Percentiles rank a stretch among this genome's conserved stretches.
These are phyloP conservation scores for Enteromius trimaculatus DNA, from an alignment of 2,797 vertebrate genomes.

Conservation along the genomic window DNA sequence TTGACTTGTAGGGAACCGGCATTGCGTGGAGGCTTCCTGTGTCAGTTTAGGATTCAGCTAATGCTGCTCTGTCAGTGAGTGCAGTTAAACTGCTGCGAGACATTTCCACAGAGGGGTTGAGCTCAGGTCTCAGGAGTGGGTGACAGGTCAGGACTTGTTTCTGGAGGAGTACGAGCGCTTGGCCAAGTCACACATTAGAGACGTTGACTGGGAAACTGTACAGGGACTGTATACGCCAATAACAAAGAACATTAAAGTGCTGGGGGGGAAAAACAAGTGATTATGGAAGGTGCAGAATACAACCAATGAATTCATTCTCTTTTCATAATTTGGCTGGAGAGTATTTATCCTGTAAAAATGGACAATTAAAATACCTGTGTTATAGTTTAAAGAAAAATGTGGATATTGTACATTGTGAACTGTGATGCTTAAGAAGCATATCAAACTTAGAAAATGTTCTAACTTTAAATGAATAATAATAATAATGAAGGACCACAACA, in stretches of 20 bases:
- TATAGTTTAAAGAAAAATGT: not conserved
- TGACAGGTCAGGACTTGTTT: constrained; percentile 33
- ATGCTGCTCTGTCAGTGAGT: constrained; percentile 50
- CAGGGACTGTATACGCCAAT: not conserved
- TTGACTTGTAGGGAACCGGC: constrained; percentile 32
- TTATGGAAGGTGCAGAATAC: not conserved
- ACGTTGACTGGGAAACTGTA: not conserved
- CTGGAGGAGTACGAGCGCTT: not conserved
- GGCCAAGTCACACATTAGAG: constrained; percentile 13
- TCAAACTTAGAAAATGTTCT: not conserved
- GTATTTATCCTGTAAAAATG: not conserved
- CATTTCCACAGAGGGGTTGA: constrained; percentile 16
- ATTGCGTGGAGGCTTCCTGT: constrained; percentile 43
- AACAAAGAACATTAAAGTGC: not conserved
- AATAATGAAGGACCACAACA: too few relatives aligned
- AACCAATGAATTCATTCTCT: not conserved
- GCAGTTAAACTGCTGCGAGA: not conserved
- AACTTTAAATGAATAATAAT: too few relatives aligned
- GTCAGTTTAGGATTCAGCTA: constrained; percentile 57
- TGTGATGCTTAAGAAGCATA: not conserved
- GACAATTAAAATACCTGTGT: not conserved
- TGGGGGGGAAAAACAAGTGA: not conserved
- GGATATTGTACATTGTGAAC: not conserved
- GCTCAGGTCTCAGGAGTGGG: constrained; percentile 24
- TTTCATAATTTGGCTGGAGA: not conserved